Conservation (phyloP, 2,113 vertebrate species). For the Tenebrosternarchus preto region DNA sequence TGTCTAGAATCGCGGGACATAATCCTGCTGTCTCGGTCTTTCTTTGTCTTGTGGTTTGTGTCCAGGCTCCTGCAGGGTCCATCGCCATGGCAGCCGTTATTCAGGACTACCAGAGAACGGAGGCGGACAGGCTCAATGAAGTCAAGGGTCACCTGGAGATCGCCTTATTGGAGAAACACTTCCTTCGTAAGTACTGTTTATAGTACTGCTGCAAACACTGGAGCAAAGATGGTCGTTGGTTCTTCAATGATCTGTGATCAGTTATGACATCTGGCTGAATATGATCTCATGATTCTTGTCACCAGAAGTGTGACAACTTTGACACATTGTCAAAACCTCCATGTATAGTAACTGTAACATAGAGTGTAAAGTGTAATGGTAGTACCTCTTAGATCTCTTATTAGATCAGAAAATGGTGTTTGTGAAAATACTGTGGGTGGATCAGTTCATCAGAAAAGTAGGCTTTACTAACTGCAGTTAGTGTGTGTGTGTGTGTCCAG, state of each 20-base stretch:
- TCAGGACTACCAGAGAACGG: slow-evolving; percentile 83
- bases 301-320: not conserved
- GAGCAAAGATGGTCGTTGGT: not conserved
- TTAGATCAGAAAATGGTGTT: slow-evolving; percentile 9
- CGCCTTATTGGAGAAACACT: slow-evolving; percentile 96
- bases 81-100: slow-evolving; percentile 80
- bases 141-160: slow-evolving; percentile 97
- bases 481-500: not conserved
- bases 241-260: not conserved
- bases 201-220: not conserved
- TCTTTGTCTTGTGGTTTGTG: slow-evolving; percentile 13
- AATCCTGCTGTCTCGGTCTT: not conserved
- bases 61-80: slow-evolving; percentile 82
- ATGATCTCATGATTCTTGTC: not conserved
- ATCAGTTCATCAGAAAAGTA: not conserved
- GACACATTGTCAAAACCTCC: not conserved
- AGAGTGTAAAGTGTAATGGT: not conserved
- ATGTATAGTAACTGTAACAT: not conserved
- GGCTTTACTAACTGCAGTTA: not conserved
- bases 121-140: slow-evolving; percentile 86
- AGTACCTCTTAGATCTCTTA: not conserved
- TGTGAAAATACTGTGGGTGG: not conserved
- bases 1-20: not conserved
- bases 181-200: slow-evolving; percentile 86
- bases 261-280: not conserved